Conservation (phyloP, 2,797 vertebrate species). For the Betta splendens region DNA sequence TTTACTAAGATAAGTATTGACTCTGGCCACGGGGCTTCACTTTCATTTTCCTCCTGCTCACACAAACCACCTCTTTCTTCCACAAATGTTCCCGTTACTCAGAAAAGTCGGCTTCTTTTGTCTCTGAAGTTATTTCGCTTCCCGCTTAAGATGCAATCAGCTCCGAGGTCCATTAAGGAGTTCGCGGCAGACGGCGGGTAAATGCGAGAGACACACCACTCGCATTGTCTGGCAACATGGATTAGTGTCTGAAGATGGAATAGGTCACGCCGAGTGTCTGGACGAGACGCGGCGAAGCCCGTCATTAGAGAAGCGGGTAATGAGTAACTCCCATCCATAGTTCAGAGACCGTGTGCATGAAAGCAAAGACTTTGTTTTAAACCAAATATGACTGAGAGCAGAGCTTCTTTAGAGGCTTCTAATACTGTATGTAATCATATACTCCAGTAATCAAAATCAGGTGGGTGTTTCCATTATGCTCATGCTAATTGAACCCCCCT, state of each 20-base stretch:
- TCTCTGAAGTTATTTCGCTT: background rate
- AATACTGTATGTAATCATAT: too few relatives aligned
- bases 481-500: background rate
- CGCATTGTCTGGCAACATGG: background rate
- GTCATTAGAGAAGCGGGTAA: background rate
- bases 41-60: slow-evolving; percentile 18
- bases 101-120: background rate
- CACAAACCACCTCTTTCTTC: slow-evolving; percentile 16
- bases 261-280: background rate
- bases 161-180: slow-evolving; percentile 11
- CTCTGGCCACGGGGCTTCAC: slow-evolving; percentile 50
- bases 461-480: background rate
- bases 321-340: background rate
- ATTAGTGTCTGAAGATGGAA: background rate
- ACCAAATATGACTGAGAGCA: background rate
- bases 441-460: background rate
- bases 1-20: slow-evolving; percentile 68
- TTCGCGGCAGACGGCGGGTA: slow-evolving; percentile 1
- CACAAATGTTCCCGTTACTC: slow-evolving; percentile 9
- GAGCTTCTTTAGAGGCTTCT: too few relatives aligned
- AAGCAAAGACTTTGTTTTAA: background rate
- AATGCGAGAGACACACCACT: background rate
- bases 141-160: slow-evolving; percentile 2
- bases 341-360: background rate
- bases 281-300: background rate